phyloP scores from a whole-genome alignment of 2,888 invertebrate genomes.

The Spisula subtruncata region DNA sequence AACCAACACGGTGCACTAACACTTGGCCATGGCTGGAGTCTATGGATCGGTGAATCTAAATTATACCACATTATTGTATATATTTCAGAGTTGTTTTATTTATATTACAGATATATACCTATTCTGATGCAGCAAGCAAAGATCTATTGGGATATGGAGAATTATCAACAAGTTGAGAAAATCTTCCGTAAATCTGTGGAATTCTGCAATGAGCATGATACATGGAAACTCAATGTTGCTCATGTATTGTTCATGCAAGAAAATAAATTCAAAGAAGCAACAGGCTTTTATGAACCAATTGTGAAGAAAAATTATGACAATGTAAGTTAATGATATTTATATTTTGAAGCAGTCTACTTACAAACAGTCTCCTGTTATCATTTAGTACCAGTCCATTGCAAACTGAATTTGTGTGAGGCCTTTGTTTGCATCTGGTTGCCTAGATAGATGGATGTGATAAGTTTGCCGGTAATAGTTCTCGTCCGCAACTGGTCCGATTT shows the following conservation, averaged over 20 bases:
- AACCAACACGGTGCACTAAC: neutral
- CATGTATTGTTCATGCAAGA: conserved; percentile 99
- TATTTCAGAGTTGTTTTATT: neutral
- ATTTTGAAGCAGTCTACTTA: too few relatives aligned
- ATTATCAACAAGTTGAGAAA: conserved; percentile 98
- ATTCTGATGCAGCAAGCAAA: conserved; percentile 99
- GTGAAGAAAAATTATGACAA: conserved; percentile 97
- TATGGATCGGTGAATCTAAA: too few relatives aligned
- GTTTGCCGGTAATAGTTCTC: too few relatives aligned
- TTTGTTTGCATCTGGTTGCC: too few relatives aligned
- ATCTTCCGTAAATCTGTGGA: conserved; percentile 99
- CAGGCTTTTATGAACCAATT: conserved; percentile 99
- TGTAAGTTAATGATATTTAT: conserved; percentile 82
- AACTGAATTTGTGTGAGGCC: too few relatives aligned
- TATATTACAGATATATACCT: conserved; percentile 93
- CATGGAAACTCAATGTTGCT: conserved; percentile 99
- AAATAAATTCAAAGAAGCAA: conserved; percentile 98
- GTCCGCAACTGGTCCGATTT: too few relatives aligned
- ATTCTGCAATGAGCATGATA: conserved; percentile 98
- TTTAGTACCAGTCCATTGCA: too few relatives aligned
- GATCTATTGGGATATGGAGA: conserved; percentile 99
- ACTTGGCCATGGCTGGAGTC: neutral
- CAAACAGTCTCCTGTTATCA: too few relatives aligned
- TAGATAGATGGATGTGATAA: too few relatives aligned
- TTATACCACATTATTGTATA: neutral